Evolutionary conservation across 2,113 vertebrate species (phyloP).

Genomic region (western clawed frog (Xenopus tropicalis)): UCB_Xtro_10.0 CM004445.2:27521001-27521500

Average conservation of each 20-base stretch:
- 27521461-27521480: constrained; percentile 68
- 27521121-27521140: constrained; percentile 62
- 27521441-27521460: constrained; percentile 58
- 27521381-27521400: constrained; percentile 55
- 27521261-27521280: constrained; percentile 60
- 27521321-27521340: constrained; percentile 62
- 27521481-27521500: constrained; percentile 77
- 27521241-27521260: constrained; percentile 60
- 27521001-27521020: constrained; percentile 54
- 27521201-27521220: constrained; percentile 57
- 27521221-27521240: constrained; percentile 52
- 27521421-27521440: constrained; percentile 56
- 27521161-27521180: constrained; percentile 46
- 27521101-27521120: constrained; percentile 55
- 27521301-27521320: constrained; percentile 53
- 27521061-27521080: constrained; percentile 57
- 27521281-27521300: constrained; percentile 57
- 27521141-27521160: constrained; percentile 58
- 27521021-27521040: constrained; percentile 57
- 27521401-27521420: constrained; percentile 52
- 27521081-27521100: constrained; percentile 49
- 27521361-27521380: constrained; percentile 51
- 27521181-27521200: constrained; percentile 53
- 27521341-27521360: constrained; percentile 59
- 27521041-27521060: constrained; percentile 58